phyloP scores from a whole-genome alignment of 2,113 vertebrate genomes.

The Hydrochoerus hydrochaeris region DNA sequence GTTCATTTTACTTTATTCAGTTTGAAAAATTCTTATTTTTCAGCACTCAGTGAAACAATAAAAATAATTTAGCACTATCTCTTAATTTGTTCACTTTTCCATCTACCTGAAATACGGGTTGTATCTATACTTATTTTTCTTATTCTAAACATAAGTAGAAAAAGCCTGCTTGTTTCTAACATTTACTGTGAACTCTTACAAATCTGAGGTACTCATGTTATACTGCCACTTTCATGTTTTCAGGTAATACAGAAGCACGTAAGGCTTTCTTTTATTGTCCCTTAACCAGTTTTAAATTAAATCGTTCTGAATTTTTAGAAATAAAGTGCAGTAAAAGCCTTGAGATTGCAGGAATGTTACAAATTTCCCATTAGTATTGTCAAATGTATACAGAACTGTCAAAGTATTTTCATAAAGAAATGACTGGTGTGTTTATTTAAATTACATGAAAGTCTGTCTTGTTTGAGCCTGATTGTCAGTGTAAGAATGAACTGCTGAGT shows the following conservation, averaged over 20 bases:
- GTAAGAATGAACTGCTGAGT: neutral
- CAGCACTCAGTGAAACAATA: neutral
- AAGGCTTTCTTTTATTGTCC: neutral
- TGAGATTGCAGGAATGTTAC: neutral
- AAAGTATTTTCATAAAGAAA: slow-evolving; percentile 40
- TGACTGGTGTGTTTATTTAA: neutral
- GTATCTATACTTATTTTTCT: neutral
- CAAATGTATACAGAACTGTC: neutral
- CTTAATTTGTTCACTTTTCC: slow-evolving; percentile 28
- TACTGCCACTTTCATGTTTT: neutral
- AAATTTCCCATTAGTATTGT: neutral
- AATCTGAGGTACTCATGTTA: neutral
- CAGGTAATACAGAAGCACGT: slow-evolving; percentile 2
- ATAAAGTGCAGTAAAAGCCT: slow-evolving; percentile 31
- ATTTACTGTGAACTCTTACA: neutral
- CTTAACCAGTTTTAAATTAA: neutral
- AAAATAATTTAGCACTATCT: neutral
- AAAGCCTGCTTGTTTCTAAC: neutral
- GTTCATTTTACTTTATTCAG: slow-evolving; percentile 38
- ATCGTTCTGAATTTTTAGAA: slow-evolving; percentile 34
- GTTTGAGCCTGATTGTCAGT: neutral
- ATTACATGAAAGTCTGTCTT: neutral
- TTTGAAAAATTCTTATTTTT: slow-evolving; percentile 31
- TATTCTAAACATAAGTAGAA: slow-evolving; percentile 42
- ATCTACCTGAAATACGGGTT: neutral